Percentiles rank a stretch among this genome's conserved stretches.
Evolutionary conservation across 2,888 invertebrate genomes (phyloP).

Genomic region (Zygogramma bicolorata): DNA sequence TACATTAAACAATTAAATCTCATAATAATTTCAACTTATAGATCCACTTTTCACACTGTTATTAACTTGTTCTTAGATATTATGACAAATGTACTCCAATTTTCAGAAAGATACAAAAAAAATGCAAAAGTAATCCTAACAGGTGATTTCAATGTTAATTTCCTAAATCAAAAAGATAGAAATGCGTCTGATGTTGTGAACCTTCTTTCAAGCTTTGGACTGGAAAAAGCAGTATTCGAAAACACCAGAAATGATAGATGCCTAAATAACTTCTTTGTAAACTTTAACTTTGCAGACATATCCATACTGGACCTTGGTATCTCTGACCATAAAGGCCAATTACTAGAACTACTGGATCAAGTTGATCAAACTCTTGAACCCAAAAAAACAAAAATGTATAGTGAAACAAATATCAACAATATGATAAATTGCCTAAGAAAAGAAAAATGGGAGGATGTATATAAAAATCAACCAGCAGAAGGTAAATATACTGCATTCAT

Average conservation of each 20-base stretch:
- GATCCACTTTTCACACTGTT: background rate
- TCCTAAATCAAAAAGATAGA: background rate
- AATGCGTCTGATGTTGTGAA: conserved; percentile 4
- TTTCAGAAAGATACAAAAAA: too few species aligned
- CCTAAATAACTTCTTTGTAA: conserved; percentile 8
- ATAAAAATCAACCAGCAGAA: conserved; percentile 5
- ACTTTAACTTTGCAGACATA: background rate
- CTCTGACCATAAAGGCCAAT: conserved; percentile 13
- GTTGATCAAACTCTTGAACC: background rate
- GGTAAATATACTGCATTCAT: background rate
- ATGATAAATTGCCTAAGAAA: conserved; percentile 4
- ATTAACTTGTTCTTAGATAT: background rate
- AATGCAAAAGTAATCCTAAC: background rate
- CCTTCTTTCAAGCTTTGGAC: conserved; percentile 4
- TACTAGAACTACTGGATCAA: conserved; percentile 6
- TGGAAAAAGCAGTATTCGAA: conserved; percentile 4
- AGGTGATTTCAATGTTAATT: conserved; percentile 16
- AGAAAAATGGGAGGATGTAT: conserved; percentile 10
- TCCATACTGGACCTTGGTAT: conserved; percentile 2
- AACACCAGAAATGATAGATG: background rate
- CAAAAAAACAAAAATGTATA: conserved; percentile 5
- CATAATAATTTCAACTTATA: background rate
- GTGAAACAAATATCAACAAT: conserved; percentile 4
- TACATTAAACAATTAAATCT: conserved; percentile 1
- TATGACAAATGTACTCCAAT: too few species aligned